Base-by-base conservation (phyloP, 2,888 invertebrate species). In the Athripsodes cinereus region DNA sequence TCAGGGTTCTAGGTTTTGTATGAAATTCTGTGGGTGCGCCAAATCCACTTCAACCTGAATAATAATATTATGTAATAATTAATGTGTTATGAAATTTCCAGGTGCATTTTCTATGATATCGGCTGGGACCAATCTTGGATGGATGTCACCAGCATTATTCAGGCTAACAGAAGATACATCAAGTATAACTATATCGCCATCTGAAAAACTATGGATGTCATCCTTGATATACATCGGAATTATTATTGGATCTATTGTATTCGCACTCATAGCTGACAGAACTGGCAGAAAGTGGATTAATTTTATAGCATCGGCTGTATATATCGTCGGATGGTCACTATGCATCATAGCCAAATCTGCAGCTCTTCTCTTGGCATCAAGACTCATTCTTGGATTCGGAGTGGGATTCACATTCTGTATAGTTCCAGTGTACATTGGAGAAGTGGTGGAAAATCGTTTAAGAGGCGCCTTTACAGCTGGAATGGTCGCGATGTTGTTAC, bases 61-160 rank as follows among this genome's bases (percentile, higher is more conserved):
- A n/a, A n/a, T n/a, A n/a, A n/a, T n/a, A n/a, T n/a, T n/a, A n/a
- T n/a, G n/a, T 26, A 10, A 26, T 26, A 26, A 26, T 26, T 26
- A 26, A n/a, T n/a, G n/a, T n/a, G n/a, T 26, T 26, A 26, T 26
- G 26, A 26, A 26, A 26, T 26, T 57, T 61, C 11, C 50, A 62
- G 62, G 53, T 50, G 52, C 47, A 16, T 49, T 60, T 18, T 47
- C 55, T n/a, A 31, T 53, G 11, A 21, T 62, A 22, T 55, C 55
- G 18, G 52, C 68, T 2, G 73, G 73, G 2, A 66, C 69, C 3
- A 70, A 71, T 56, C 69, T 73, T 53, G 73, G 72, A 16, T 73
- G 73, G 73, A 69, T 71, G 11, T 73, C 73, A 10, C 72, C 73
- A 34, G 69, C 66, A 2, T 61, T 71, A 19, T 70, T 71, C 18